phyloP scores from a whole-genome alignment of 2,113 vertebrate genomes.

The Oncorhynchus keta region DNA sequence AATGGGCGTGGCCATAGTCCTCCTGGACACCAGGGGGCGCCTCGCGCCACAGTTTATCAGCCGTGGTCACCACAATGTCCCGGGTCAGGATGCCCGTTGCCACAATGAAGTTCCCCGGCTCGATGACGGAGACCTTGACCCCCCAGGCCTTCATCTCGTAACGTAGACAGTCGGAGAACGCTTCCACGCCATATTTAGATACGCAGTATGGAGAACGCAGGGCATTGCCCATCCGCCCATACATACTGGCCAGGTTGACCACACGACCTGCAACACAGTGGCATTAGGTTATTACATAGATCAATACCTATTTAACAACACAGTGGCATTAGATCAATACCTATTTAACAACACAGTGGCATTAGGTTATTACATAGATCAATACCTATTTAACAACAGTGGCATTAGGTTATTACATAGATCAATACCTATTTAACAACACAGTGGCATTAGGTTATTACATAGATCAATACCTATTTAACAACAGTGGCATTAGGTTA shows the following conservation, averaged over 20 bases:
- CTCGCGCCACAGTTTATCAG: conserved; percentile 76
- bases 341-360: too few species aligned
- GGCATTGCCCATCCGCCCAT: conserved; percentile 76
- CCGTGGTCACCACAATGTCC: conserved; percentile 60
- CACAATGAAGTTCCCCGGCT: conserved; percentile 83
- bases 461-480: too few species aligned
- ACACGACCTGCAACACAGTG: conserved; percentile 75
- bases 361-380: too few species aligned
- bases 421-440: too few species aligned
- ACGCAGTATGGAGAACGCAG: conserved; percentile 82
- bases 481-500: too few species aligned
- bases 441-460: too few species aligned
- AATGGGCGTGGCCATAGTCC: conserved; percentile 79
- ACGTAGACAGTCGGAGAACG: conserved; percentile 85
- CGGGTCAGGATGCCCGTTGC: conserved; percentile 80
- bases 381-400: too few species aligned
- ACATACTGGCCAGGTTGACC: conserved; percentile 83
- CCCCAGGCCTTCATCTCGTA: conserved; percentile 89
- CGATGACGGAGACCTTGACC: conserved; percentile 77
- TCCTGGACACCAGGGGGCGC: conserved; percentile 63
- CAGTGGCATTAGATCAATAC: too few species aligned
- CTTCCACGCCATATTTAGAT: conserved; percentile 84
- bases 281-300: neutral
- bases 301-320: too few species aligned
- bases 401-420: too few species aligned